Base-by-base conservation (phyloP, 1,140 invertebrate species). In the Carcinoscorpius rotundicauda region DNA sequence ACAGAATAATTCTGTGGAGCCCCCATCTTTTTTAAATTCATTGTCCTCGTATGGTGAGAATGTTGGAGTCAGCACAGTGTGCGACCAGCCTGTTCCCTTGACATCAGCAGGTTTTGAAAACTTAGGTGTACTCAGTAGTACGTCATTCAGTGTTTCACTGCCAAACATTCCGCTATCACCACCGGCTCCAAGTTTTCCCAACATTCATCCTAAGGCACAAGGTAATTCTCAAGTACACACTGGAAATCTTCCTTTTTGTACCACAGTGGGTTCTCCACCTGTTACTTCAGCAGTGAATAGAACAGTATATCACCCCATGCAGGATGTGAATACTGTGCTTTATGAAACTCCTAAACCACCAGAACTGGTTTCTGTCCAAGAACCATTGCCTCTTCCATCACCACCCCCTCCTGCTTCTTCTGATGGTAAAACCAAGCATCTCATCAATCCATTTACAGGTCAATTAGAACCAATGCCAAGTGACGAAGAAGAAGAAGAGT, bases 391-490 rank as follows among this genome's bases (percentile, higher is more conserved):
- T 58, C 59, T 49, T 29, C 29, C 29, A 29, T 71, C 66, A 61
- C 69, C 70, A 53, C 69, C 70, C 53, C 68, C 70, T 52, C 67
- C 67, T 53, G 62, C 64, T 29, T 65, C 66, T 83, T 85, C 70
- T 81, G 83, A 63, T 64, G 69, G 58, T 58, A 72, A 70, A 67
- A 79, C 84, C 59, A 85, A 88, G 72, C 87, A 88, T 79, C 82
- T 93, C 3, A 89, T 93, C 52, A 94, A 93, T 80, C 90, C 90
- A 4, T 80, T 91, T 67, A 92, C 90, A 4, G 90, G 90, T 9
- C 84, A 88, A 69, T 76, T 94, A 70, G 91, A 93, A 75, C 87
- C 87, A 3, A 85, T 87, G 82, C 82, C 84, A 4, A 86, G 72
- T 65, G 75, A 73, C 65, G 75, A 76, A 52, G 70, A 71, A 55